Base-by-base conservation (phyloP, 2,113 vertebrate species). In the Glaucidium brasilianum region DNA sequence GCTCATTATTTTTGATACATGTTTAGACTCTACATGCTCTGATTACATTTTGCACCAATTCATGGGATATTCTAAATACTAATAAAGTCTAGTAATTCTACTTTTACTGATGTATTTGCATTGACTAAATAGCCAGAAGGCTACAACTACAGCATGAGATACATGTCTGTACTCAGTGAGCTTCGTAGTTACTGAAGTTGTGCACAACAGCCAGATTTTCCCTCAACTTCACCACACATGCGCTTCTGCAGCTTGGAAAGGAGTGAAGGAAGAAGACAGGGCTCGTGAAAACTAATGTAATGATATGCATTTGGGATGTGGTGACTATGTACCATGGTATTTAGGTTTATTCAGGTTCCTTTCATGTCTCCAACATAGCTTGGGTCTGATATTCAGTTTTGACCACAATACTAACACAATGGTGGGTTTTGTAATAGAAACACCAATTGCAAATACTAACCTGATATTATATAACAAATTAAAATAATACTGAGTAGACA, bases 81-180 rank as follows among this genome's bases (percentile, higher is more conserved):
- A 43, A 17, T 18, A 90, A 35, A 27, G 53, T 55, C 63, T 62
- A 67, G 16, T 45, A 77, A 77, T 63, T 59, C 32, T 74, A 0
- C 29, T 84, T 80, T 78, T 91, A 69, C 17, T 18, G 4, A 69
- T 41, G 9, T n/a, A 74, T 55, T 71, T 9, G 2, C 14, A 50
- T 3, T 73, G 19, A 29, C 34, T 49, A 49, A 88, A 75, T 6
- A 92, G 19, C 19, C 68, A 39, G 12, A 90, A 92, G 37, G 25
- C n/a, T 56, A 0, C 11, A 85, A 55, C n/a, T 27, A 35, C 1
- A 87, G 29, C 27, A 59, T 17, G 45, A 88, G 37, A 71, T 41
- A 49, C 0, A 0, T 14, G 16, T 30, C 47, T 56, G 35, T 34
- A 67, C 67, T 7, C 35, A 67, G 10, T 16, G 39, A 88, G 76